Evolutionary conservation across 2,888 invertebrate species (phyloP), one percentile per base, ranked within the genome.

Genomic region (Aspidiotus destructor): DNA sequence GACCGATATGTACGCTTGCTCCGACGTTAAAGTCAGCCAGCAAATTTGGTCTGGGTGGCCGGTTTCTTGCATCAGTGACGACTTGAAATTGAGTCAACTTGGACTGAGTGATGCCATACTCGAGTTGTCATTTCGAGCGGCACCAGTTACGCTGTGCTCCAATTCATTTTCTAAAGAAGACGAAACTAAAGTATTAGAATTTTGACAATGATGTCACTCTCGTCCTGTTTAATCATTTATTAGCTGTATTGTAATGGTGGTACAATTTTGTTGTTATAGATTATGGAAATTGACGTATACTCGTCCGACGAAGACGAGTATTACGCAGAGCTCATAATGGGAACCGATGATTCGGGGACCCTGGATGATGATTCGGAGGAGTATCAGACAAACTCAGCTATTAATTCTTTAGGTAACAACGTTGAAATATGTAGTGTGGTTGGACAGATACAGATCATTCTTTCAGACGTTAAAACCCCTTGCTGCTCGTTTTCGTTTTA

Each of bases 31-130:
- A 63, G 90, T 88, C 13, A 81, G 70, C 58, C 71, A 71, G 60
- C 72, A 73, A 70, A 83, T 86, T 70, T 88, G 89, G 89, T 83
- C 82, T 71, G 94, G 94, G 11, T 94, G 94, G 94, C 93, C 94
- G 28, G 79, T 83, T 61, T 83, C 84, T 73, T 80, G 85, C 71
- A 87, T 88, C 70, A 89, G 92, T 75, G 84, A 85, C 75, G 84
- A 85, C 75, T 85, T 86, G 52, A 85, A 86, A 73, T 78, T 90
- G 68, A 88, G 67, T 42, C 69, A 65, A 58, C 62, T 72, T n/a
- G 73, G 73, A 44, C 71, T 75, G 16, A 72, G 73, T 44, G 57
- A 62, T 40, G 72, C 73, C 9, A 68, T 65, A 9, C 73, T 72
- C 69, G 69, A 70, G 61, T 70, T 73, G 67, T 57, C 71, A 16